These are phyloP conservation scores for Rhysida immarginata DNA, from an alignment of 1,140 invertebrate genomes.

Conservation along the genomic window DNA sequence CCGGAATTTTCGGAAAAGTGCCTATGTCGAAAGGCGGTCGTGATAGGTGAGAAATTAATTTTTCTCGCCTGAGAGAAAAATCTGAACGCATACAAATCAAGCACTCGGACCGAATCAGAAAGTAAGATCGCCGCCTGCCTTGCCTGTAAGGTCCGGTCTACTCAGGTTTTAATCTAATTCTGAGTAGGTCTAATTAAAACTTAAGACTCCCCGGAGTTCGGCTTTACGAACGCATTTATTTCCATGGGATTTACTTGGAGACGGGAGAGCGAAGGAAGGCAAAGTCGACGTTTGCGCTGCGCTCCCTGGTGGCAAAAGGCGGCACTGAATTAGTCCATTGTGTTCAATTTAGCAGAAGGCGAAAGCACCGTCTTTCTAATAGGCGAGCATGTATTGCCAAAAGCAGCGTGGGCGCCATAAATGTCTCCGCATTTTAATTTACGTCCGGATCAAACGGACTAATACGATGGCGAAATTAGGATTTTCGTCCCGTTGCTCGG, in stretches of 20 bases:
- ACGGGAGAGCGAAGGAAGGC: background rate
- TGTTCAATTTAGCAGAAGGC: slow-evolving; percentile 1
- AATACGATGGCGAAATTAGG: too few relatives aligned
- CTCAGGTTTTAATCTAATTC: slow-evolving; percentile 2
- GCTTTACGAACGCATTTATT: too few relatives aligned
- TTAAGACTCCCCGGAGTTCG: background rate
- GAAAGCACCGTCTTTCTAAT: background rate
- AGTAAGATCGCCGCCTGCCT: background rate
- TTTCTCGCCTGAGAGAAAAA: too few relatives aligned
- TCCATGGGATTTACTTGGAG: background rate
- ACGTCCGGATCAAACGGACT: background rate
- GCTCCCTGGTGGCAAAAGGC: background rate
- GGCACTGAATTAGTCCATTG: background rate
- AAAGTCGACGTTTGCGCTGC: background rate
- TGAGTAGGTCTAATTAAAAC: slow-evolving; percentile 3
- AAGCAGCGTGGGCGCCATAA: background rate
- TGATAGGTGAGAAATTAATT: too few relatives aligned
- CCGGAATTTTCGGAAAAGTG: too few relatives aligned
- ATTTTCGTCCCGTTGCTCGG: too few relatives aligned
- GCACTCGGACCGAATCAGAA: too few relatives aligned
- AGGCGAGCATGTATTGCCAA: background rate
- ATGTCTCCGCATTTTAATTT: background rate
- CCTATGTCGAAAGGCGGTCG: too few relatives aligned
- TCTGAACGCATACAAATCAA: too few relatives aligned
- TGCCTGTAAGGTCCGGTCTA: background rate